These are phyloP conservation scores for Ameiurus melas DNA, from an alignment of 2,113 vertebrate species.

Conservation along the genomic window DNA sequence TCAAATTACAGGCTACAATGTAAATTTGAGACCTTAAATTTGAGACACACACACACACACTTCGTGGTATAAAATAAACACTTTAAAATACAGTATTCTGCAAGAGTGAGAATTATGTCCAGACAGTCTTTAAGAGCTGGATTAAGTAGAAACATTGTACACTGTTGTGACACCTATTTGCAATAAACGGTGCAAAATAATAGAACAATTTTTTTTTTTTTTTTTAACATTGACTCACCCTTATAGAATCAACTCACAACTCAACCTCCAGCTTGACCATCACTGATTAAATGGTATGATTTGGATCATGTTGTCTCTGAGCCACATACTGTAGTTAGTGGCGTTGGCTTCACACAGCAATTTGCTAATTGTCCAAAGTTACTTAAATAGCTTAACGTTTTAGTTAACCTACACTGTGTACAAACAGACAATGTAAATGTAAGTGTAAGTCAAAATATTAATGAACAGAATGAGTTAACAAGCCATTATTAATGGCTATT, in stretches of 20 bases:
- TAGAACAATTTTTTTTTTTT: no score
- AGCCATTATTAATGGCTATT: neutral
- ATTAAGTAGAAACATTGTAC: neutral
- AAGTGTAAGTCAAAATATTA: neutral
- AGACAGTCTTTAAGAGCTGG: neutral
- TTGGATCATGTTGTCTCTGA: neutral
- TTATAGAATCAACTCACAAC: neutral
- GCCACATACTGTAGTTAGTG: neutral
- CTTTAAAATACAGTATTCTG: neutral
- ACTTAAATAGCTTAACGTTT: neutral
- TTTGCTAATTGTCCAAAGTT: neutral
- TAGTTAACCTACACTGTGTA: neutral
- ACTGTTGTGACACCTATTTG: neutral
- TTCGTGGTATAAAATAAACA: no score
- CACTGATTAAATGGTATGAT: neutral
- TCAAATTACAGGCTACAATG: neutral
- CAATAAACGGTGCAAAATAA: neutral
- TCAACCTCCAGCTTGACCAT: neutral
- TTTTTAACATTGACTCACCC: no score
- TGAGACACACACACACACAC: no score
- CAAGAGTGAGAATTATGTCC: neutral
- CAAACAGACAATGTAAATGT: neutral
- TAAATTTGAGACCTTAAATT: neutral
- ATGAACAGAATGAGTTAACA: neutral
- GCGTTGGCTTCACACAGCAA: neutral